Conservation (phyloP, 2,797 vertebrate genomes). For the Tenualosa thibaudeaui region DNA sequence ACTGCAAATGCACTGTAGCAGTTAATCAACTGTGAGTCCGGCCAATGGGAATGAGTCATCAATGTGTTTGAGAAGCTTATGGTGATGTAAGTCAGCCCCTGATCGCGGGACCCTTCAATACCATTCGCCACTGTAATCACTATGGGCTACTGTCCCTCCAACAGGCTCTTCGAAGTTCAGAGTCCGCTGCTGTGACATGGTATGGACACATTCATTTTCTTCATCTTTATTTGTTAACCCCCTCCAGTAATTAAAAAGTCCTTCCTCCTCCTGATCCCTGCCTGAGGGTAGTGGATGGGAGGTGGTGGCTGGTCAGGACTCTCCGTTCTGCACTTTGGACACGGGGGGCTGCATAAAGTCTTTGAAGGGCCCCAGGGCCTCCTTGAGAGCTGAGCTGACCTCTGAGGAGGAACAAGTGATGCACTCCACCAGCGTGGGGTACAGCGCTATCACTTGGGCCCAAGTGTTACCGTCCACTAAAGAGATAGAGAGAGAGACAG, state of each 20-base stretch:
- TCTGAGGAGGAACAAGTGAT: slow-evolving; percentile 95
- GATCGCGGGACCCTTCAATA: background rate
- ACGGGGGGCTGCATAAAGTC: slow-evolving; percentile 98
- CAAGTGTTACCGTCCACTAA: slow-evolving; percentile 94
- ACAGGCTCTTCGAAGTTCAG: slow-evolving; percentile 39
- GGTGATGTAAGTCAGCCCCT: slow-evolving; percentile 52
- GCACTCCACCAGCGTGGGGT: slow-evolving; percentile 96
- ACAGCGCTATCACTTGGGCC: slow-evolving; percentile 96
- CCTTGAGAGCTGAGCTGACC: slow-evolving; percentile 95
- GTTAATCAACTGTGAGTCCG: slow-evolving; percentile 71
- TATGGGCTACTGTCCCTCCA: slow-evolving; percentile 49
- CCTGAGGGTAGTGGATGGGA: background rate
- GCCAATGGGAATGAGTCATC: slow-evolving; percentile 70
- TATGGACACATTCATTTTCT: slow-evolving; percentile 75
- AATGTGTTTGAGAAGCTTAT: slow-evolving; percentile 71
- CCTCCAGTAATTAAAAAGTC: slow-evolving; percentile 47
- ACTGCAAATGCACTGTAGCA: slow-evolving; percentile 78
- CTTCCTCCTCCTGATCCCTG: slow-evolving; percentile 14
- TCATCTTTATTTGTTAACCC: slow-evolving; percentile 62
- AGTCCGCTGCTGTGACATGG: slow-evolving; percentile 50
- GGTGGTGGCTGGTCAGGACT: slow-evolving; percentile 82
- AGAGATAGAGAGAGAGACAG: background rate
- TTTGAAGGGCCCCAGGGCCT: slow-evolving; percentile 96
- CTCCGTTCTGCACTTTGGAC: slow-evolving; percentile 95
- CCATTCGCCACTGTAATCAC: slow-evolving; percentile 36